Conservation (phyloP, 1,140 invertebrate genomes). For the Cylas formicarius region DNA sequence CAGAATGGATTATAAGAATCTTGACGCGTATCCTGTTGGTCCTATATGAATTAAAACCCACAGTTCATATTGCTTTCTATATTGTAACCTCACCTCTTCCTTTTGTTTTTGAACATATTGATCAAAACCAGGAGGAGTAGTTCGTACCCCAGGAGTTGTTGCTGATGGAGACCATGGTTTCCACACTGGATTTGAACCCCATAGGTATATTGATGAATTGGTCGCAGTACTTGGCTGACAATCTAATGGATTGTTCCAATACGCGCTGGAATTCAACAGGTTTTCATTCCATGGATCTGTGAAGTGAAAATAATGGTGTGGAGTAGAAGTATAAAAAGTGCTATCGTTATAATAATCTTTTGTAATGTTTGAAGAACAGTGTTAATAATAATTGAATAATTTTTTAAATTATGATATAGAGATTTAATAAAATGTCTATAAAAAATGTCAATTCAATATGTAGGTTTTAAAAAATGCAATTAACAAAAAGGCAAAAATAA, state of each 20-base stretch:
- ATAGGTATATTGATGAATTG: too few relatives aligned
- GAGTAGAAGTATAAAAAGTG: too few relatives aligned
- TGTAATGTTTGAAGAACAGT: not conserved
- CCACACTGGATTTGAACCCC: slow-evolving; percentile 38
- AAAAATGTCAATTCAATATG: not conserved
- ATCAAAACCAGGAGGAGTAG: slow-evolving; percentile 39
- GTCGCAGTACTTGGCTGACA: slow-evolving; percentile 2
- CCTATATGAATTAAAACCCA: not conserved
- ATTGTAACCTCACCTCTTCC: slow-evolving; percentile 10
- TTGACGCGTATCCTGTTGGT: not conserved
- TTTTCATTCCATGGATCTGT: slow-evolving; percentile 26
- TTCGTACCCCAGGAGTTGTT: slow-evolving; percentile 25
- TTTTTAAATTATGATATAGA: not conserved
- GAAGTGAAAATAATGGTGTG: not conserved
- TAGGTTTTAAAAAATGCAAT: not conserved
- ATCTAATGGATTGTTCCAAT: slow-evolving; percentile 15
- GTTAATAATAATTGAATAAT: not conserved
- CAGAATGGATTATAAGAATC: slow-evolving; percentile 19
- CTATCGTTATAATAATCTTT: slow-evolving; percentile 4
- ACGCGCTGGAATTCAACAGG: slow-evolving; percentile 18
- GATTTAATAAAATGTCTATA: not conserved
- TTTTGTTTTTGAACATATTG: slow-evolving; percentile 26
- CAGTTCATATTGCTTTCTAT: slow-evolving; percentile 10
- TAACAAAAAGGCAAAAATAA: too few relatives aligned
- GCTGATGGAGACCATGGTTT: slow-evolving; percentile 33